Evolutionary conservation across 2,888 invertebrate genomes (phyloP).

Genomic region (Hirtodrosophila cameraria): DNA sequence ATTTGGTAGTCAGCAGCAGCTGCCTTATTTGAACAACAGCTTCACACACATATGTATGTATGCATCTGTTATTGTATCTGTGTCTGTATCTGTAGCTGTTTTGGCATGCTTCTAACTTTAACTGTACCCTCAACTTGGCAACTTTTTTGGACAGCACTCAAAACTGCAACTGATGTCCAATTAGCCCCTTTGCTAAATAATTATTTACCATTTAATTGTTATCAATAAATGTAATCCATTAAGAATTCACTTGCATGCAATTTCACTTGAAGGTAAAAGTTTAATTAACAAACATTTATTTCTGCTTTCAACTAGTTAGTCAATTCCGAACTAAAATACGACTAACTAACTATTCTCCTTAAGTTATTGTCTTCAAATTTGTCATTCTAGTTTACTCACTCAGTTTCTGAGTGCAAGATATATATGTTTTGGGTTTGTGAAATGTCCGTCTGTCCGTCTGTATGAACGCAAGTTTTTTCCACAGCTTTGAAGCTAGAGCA

Average conservation of each 20-base stretch:
- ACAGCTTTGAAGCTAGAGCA: no score
- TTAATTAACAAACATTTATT: no score
- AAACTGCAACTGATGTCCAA: conserved; percentile 14
- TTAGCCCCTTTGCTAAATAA: conserved; percentile 24
- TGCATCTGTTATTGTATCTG: conserved; percentile 2
- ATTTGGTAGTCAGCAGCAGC: conserved; percentile 30
- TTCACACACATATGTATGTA: conserved; percentile 3
- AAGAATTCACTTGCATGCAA: conserved; percentile 14
- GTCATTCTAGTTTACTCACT: no score
- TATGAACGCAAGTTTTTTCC: no score
- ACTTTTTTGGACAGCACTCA: conserved; percentile 7
- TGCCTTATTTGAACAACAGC: conserved; percentile 17
- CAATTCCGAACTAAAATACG: no score
- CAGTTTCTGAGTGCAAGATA: no score
- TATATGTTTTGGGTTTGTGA: no score
- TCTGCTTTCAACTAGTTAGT: no score
- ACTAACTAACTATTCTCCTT: no score
- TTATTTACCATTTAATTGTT: conserved; percentile 34
- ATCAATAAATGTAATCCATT: conserved; percentile 25
- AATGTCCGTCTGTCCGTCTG: no score
- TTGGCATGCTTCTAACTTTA: not conserved
- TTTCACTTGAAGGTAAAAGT: not conserved
- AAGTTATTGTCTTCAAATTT: no score
- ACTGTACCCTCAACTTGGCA: conserved; percentile 3
- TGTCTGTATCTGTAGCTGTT: not conserved